Evolutionary conservation across 2,888 invertebrate species (phyloP), one percentile per base, ranked within the genome.

Genomic region (Leptinotarsa rubiginosa): DNA sequence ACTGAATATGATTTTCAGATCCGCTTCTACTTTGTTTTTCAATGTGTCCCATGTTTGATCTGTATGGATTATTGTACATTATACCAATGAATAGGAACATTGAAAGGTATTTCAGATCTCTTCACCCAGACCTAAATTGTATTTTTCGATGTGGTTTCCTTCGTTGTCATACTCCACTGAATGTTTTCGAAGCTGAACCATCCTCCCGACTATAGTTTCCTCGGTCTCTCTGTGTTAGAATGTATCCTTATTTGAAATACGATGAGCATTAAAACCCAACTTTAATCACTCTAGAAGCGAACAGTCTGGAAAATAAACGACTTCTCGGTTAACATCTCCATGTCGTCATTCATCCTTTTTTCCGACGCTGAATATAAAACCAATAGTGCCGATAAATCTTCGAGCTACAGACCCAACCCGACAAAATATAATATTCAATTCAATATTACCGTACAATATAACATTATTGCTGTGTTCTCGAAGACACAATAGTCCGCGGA

Each of bases 361-460:
- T 69, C 47, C 69, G 10, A 52, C 67, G 72, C 75, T 72, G 69
- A 71, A 75, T 72, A 69, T 71, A 75, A 75, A 68, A 69, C 56
- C 66, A 65, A 69, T 72, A 75, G 7, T n/a, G 62, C 72, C 75
- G 72, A 75, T 75, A 75, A 75, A 75, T 72, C 70, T 70, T 67
- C 65, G n/a, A 50, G 70, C 72, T 72, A 72, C 75, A 72, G 67
- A 65, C 75, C 69, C 69, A 69, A 68, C 65, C 69, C 75, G 75
- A 75, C 65, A 79, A 79, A 77, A 79, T 81, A 83, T 80, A 81
- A 79, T 81, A 77, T 81, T 79, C 82, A 80, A 82, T 83, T 83
- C 83, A 83, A 84, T 84, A 84, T 83, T 83, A 83, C 80, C 79
- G 80, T 79, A 82, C 83, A 84, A 84, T 84, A 84, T 84, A 84